phyloP scores from a whole-genome alignment of 2,888 invertebrate genomes.

The Diplazon laetatorius region DNA sequence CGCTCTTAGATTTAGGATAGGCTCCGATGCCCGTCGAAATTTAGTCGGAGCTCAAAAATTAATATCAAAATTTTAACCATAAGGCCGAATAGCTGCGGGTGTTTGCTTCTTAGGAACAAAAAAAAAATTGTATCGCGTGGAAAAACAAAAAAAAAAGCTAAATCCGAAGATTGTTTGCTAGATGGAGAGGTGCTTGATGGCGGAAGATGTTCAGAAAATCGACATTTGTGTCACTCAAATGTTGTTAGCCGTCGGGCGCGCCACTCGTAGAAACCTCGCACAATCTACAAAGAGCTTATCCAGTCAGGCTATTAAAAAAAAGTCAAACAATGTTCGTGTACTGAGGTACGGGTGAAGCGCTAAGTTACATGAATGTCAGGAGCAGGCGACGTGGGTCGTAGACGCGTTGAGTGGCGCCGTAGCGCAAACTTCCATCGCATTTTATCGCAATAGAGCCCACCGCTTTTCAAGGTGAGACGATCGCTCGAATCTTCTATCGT shows the following conservation, averaged over 20 bases:
- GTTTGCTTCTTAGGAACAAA: background rate
- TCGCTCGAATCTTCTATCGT: background rate
- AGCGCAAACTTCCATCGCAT: constrained; percentile 76
- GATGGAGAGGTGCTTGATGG: constrained; percentile 77
- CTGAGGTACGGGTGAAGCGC: constrained; percentile 72
- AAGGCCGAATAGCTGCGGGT: background rate
- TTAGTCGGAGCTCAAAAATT: constrained; percentile 45
- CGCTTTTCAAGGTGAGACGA: constrained; percentile 50
- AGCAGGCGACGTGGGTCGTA: constrained; percentile 81
- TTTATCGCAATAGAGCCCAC: constrained; percentile 49
- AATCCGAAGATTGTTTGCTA: constrained; percentile 72
- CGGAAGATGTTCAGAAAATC: constrained; percentile 69
- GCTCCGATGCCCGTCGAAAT: constrained; percentile 52
- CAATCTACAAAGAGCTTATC: constrained; percentile 38
- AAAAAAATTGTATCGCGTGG: background rate
- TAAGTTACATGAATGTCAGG: constrained; percentile 82
- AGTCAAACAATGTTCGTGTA: constrained; percentile 63
- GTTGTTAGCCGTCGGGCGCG: constrained; percentile 42
- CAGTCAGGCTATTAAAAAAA: constrained; percentile 36
- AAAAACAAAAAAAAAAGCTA: constrained; percentile 6
- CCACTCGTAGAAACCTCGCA: constrained; percentile 41
- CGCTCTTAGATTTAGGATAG: constrained; percentile 78
- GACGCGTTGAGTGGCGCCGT: constrained; percentile 83
- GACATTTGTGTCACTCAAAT: constrained; percentile 67
- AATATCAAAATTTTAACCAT: constrained; percentile 44